Evolutionary conservation across 2,888 invertebrate genomes (phyloP).

Genomic region (Eupithecia subumbrata): DNA sequence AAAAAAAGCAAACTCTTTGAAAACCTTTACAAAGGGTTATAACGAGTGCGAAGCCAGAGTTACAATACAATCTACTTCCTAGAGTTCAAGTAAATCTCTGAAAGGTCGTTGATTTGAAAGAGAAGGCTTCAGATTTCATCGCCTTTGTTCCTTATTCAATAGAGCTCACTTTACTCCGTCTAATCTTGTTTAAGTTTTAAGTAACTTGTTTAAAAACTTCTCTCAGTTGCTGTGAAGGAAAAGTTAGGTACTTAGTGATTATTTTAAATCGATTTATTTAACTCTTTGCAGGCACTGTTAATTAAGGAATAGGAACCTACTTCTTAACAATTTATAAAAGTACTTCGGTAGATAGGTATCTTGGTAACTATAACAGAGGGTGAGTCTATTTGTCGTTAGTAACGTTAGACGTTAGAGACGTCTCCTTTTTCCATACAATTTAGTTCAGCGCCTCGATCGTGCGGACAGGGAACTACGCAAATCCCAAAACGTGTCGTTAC

Average conservation of each 20-base stretch:
- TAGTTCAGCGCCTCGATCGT: too few species aligned
- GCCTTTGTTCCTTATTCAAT: slow-evolving; percentile 20
- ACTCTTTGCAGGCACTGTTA: background rate
- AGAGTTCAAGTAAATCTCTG: slow-evolving; percentile 8
- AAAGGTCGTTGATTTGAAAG: slow-evolving; percentile 21
- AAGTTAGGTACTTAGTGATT: background rate
- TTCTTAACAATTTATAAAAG: background rate
- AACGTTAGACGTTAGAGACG: too few species aligned
- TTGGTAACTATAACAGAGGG: too few species aligned
- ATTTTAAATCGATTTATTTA: slow-evolving; percentile 9
- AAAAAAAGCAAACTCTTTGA: background rate
- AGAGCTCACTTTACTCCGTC: slow-evolving; percentile 15
- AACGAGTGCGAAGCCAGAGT: background rate
- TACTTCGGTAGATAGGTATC: background rate
- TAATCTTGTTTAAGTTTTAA: slow-evolving; percentile 4
- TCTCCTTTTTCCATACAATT: too few species aligned
- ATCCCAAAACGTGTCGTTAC: too few species aligned
- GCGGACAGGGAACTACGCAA: too few species aligned
- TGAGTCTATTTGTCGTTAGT: too few species aligned
- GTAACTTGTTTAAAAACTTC: background rate
- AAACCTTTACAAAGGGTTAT: slow-evolving; percentile 2
- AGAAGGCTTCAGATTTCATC: slow-evolving; percentile 16
- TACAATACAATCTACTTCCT: slow-evolving; percentile 5
- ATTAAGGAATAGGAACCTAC: background rate
- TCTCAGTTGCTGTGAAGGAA: background rate